phyloP scores from a whole-genome alignment of 2,888 invertebrate genomes.

The Polietes domitor region DNA sequence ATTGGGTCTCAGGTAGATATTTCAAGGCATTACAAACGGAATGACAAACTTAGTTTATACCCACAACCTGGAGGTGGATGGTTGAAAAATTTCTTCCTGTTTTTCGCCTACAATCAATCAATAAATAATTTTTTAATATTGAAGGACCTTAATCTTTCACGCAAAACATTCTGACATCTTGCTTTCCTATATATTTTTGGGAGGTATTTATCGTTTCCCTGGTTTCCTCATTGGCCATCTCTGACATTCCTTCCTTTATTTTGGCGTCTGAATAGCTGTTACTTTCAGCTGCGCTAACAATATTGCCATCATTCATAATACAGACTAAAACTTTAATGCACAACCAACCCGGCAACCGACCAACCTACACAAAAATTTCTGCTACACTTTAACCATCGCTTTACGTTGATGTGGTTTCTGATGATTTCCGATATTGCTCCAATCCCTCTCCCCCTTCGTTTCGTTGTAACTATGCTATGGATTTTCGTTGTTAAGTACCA shows the following conservation, averaged over 20 bases:
- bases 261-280: constrained; percentile 43
- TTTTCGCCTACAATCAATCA: too few relatives aligned
- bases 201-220: too few relatives aligned
- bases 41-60: too few relatives aligned
- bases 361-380: neutral
- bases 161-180: too few relatives aligned
- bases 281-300: constrained; percentile 38
- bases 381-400: neutral
- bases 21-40: too few relatives aligned
- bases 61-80: too few relatives aligned
- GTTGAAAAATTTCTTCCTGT: too few relatives aligned
- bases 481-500: neutral
- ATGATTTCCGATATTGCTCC: constrained; percentile 17
- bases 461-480: too few relatives aligned
- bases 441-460: constrained; percentile 3
- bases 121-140: too few relatives aligned
- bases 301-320: constrained; percentile 34
- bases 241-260: constrained; percentile 17
- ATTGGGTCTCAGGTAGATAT: too few relatives aligned
- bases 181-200: too few relatives aligned
- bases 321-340: constrained; percentile 15
- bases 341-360: neutral
- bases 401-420: constrained; percentile 19
- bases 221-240: neutral
- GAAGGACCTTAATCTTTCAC: too few relatives aligned